A percentile compares a stretch with the other conserved stretches of the same genome.
Conservation (phyloP, 1,140 invertebrate genomes). For the Cotesia glomerata region DNA sequence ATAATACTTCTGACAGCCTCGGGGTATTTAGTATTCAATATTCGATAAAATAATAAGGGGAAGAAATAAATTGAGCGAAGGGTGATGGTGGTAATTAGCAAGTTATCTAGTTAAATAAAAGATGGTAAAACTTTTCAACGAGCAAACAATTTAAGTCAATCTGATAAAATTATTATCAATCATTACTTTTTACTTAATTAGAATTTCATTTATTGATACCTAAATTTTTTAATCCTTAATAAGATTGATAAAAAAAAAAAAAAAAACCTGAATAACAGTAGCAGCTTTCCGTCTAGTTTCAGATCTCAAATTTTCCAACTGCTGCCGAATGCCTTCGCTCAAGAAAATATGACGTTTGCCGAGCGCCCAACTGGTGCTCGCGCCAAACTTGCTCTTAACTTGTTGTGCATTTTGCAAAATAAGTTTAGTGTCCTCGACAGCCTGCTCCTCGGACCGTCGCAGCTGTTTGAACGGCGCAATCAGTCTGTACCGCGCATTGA, state of each 20-base stretch:
- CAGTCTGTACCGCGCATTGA: conserved; percentile 83
- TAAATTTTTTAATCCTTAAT: background rate
- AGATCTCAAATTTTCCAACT: conserved; percentile 80
- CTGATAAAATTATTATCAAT: background rate
- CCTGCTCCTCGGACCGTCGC: conserved; percentile 79
- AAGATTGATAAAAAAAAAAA: background rate
- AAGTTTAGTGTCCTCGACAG: conserved; percentile 78
- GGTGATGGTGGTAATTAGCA: too few species aligned
- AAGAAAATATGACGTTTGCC: conserved; percentile 93
- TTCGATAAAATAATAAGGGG: too few species aligned
- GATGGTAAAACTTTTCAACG: too few species aligned
- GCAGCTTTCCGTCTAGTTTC: conserved; percentile 81
- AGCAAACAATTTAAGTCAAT: too few species aligned
- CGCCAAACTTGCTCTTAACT: conserved; percentile 64
- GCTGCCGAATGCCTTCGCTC: conserved; percentile 90
- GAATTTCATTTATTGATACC: background rate
- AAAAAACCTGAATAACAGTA: conserved; percentile 59
- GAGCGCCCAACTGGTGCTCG: conserved; percentile 84
- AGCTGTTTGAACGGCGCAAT: conserved; percentile 79
- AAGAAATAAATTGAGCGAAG: too few species aligned
- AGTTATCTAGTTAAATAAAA: too few species aligned
- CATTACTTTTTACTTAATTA: background rate
- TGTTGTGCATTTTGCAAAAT: conserved; percentile 74
- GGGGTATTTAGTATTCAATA: too few species aligned
- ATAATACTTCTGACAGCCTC: too few species aligned